Percentiles rank a stretch among this genome's conserved stretches.
Evolutionary conservation across 2,888 invertebrate genomes (phyloP).

Genomic region (Chouioia cunea): DNA sequence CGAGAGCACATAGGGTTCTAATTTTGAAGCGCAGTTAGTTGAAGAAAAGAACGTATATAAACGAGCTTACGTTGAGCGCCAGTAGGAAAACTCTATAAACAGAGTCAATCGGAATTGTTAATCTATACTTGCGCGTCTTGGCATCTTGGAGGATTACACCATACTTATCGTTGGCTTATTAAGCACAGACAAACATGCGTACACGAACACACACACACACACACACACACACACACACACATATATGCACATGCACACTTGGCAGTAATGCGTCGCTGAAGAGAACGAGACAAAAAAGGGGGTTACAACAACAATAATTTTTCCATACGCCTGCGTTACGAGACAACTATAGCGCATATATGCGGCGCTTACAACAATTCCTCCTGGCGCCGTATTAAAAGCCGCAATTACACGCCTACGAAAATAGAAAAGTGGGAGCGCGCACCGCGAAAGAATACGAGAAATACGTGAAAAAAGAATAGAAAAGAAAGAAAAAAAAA

Average conservation of each 20-base stretch:
- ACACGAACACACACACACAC: too few species aligned
- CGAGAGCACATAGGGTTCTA: conserved; percentile 1
- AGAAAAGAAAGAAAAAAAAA: conserved; percentile 34
- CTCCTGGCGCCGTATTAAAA: conserved; percentile 46
- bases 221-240: too few species aligned
- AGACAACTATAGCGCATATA: too few species aligned
- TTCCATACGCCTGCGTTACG: conserved; percentile 11
- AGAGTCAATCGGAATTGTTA: conserved; percentile 9
- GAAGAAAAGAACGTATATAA: not conserved
- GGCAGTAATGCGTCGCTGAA: not conserved
- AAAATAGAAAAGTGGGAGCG: conserved; percentile 40
- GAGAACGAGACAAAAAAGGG: conserved; percentile 26
- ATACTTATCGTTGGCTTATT: conserved; percentile 36
- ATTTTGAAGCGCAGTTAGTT: not conserved
- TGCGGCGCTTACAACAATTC: conserved; percentile 41
- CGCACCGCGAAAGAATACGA: not conserved
- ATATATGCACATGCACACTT: conserved; percentile 17
- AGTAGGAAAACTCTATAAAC: too few species aligned
- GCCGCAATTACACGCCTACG: conserved; percentile 48
- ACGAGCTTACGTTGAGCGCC: not conserved
- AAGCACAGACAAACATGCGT: conserved; percentile 37
- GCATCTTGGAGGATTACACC: conserved; percentile 14
- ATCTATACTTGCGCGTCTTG: not conserved
- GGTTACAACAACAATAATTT: conserved; percentile 37
- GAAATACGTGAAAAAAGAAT: not conserved